Percentiles rank a stretch among this genome's conserved stretches.
Conservation (phyloP, 35 echinoderm and acorn worm genomes). For the Apostichopus japonicus region DNA sequence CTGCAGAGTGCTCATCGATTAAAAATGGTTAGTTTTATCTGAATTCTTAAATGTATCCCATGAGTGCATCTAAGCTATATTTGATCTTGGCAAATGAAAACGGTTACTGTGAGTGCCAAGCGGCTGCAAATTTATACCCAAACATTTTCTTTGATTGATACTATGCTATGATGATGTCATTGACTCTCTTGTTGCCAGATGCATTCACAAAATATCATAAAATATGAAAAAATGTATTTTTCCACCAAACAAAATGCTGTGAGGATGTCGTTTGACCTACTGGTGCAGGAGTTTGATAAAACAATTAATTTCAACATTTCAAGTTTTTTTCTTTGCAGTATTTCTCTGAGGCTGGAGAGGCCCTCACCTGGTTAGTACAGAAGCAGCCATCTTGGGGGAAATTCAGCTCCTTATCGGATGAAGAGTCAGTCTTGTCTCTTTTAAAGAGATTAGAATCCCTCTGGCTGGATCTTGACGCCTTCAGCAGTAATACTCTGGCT, state of each 20-base stretch:
- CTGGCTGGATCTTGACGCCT: constrained; percentile 85
- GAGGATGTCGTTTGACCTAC: too few species aligned
- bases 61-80: background rate
- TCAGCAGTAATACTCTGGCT: constrained; percentile 54
- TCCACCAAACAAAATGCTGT: background rate
- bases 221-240: background rate
- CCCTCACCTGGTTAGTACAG: constrained; percentile 83
- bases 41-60: background rate
- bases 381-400: constrained; percentile 69
- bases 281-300: too few species aligned
- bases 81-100: too few species aligned
- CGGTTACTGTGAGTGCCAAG: too few species aligned
- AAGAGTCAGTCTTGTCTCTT: constrained; percentile 75
- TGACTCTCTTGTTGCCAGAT: too few species aligned
- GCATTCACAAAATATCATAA: too few species aligned
- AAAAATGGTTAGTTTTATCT: background rate
- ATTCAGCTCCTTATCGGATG: constrained; percentile 71
- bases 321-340: background rate
- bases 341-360: constrained; percentile 85
- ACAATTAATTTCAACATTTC: background rate
- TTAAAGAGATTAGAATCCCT: constrained; percentile 93
- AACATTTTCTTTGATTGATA: too few species aligned
- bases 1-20: constrained; percentile 25
- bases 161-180: too few species aligned
- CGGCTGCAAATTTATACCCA: too few species aligned